Conservation (phyloP, 2,888 invertebrate genomes). For the Patella pellucida region DNA sequence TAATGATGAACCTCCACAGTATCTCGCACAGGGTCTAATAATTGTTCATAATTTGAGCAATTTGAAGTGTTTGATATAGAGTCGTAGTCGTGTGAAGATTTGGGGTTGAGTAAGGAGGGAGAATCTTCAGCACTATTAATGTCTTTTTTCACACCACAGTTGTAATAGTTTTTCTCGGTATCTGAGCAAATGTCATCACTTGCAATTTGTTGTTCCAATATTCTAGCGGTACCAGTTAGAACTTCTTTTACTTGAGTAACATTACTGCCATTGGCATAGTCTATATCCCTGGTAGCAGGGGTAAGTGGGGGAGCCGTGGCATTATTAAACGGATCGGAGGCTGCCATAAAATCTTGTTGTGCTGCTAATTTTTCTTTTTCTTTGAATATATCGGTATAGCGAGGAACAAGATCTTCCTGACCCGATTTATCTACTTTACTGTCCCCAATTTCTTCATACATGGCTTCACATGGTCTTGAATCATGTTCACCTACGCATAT, state of each 20-base stretch:
- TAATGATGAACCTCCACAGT: constrained; percentile 19
- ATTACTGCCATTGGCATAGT: constrained; percentile 2
- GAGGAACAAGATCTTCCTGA: constrained; percentile 23
- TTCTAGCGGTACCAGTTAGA: constrained; percentile 26
- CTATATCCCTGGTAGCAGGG: background rate
- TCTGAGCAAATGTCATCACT: constrained; percentile 1
- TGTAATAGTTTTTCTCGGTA: constrained; percentile 18
- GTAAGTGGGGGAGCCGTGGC: constrained; percentile 33
- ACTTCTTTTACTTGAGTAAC: constrained; percentile 28
- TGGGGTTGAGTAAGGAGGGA: background rate
- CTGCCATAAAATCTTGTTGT: constrained; percentile 1
- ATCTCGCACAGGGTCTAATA: constrained; percentile 19
- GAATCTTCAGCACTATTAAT: constrained; percentile 1
- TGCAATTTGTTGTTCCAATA: constrained; percentile 21
- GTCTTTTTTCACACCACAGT: constrained; percentile 7
- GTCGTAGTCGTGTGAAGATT: background rate
- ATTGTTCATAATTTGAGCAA: constrained; percentile 26
- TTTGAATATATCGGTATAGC: constrained; percentile 24
- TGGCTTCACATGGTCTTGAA: constrained; percentile 38
- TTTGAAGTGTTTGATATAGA: constrained; percentile 12
- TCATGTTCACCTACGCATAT: constrained; percentile 23
- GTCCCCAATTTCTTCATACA: constrained; percentile 46
- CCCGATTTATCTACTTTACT: constrained; percentile 21
- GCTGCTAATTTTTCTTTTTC: constrained; percentile 23
- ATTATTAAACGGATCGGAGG: constrained; percentile 29